Evolutionary conservation across 2,888 invertebrate species (phyloP).

Genomic region (Apotomis capreana): DNA sequence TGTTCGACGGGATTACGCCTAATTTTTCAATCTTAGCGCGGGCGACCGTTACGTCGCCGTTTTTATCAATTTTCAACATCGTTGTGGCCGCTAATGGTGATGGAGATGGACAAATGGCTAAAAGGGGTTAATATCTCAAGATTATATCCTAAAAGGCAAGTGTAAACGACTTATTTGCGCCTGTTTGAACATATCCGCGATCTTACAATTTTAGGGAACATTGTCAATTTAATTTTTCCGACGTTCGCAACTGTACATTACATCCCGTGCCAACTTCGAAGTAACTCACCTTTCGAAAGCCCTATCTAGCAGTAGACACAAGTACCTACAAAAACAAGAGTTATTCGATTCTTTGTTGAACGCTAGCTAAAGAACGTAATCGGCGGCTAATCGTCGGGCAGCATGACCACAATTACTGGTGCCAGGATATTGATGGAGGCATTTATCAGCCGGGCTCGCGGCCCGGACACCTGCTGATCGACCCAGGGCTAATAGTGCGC

Average conservation of each 20-base stretch:
- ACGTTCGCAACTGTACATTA: too few species aligned
- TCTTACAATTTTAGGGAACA: too few species aligned
- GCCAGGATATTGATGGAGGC: constrained; percentile 71
- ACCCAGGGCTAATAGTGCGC: constrained; percentile 17
- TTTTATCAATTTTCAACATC: constrained; percentile 34
- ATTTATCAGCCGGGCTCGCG: constrained; percentile 75
- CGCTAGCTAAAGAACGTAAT: constrained; percentile 44
- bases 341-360: constrained; percentile 10
- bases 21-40: constrained; percentile 39
- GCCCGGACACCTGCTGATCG: constrained; percentile 78
- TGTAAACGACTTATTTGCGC: too few species aligned
- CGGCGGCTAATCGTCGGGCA: constrained; percentile 49
- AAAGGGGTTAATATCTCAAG: neutral
- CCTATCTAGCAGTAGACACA: neutral
- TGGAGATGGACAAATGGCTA: constrained; percentile 21
- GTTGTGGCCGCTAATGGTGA: constrained; percentile 12
- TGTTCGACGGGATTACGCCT: constrained; percentile 31
- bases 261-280: too few species aligned
- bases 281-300: too few species aligned
- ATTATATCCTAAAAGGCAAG: neutral
- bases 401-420: constrained; percentile 68
- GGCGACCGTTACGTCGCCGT: constrained; percentile 32
- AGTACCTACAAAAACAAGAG: neutral
- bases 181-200: too few species aligned
- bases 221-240: too few species aligned